Evolutionary conservation across 2,888 invertebrate genomes (phyloP), one percentile per base, ranked within the genome.

Genomic region (Nomada lathburiana): DNA sequence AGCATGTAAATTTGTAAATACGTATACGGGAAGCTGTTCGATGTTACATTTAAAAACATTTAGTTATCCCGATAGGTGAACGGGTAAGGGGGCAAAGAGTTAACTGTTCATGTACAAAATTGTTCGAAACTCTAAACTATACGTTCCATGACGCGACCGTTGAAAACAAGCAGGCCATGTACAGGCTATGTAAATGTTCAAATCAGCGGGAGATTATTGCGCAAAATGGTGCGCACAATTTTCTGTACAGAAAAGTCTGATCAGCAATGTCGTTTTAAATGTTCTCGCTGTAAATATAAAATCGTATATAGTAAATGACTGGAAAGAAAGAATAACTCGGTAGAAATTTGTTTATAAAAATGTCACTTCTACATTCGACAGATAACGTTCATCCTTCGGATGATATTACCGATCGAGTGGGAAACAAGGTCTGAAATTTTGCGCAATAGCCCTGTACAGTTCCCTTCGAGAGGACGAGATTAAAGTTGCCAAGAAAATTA

Each of bases 1-100:
- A 20, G 3, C 13, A 13, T 74, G 76, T 64, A 71, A 16, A 74
- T 60, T 75, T 77, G 57, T 77, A 77, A 74, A 77, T 65, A 77
- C 20, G 52, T 53, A 44, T 64, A 44, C 11, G 42, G 29, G 42
- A 53, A 42, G 23, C 11, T 64, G n/a, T 72, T 72, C 64, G n/a
- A 72, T 42, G 65, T 64, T 55, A 47, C 16, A 20, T 50, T 50
- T 20, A 36, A 52, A 26, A 42, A 47, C 16, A 59, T 3, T 36
- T 23, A 2, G 29, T 36, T 36, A 18, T 65, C n/a, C 26, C 11
- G 20, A 42, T 23, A 13, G 23, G 42, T 2, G 23, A 68, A 23
- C 13, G 16, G 47, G 1, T 13, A 20, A 23, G 23, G 20, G 20
- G 16, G 9, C 0, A 1, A 18, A 16, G 13, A 18, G 2, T 2